Percentiles rank a stretch among this genome's conserved stretches.
Evolutionary conservation across 2,888 invertebrate species (phyloP).

Genomic region (Cheilosia scutellata): DNA sequence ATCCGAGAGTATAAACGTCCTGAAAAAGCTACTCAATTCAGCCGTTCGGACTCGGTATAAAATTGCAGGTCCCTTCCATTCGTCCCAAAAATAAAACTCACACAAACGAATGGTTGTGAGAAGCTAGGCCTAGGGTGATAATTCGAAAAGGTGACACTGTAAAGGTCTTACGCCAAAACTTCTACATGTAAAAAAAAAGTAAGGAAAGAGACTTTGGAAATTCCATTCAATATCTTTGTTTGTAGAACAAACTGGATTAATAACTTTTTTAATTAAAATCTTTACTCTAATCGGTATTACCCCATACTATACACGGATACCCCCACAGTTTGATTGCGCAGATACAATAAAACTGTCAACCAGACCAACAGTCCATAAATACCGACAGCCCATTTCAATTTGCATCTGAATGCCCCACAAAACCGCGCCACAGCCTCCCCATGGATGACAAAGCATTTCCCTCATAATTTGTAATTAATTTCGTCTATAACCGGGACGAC

Average conservation of each 20-base stretch:
- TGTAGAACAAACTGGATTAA: constrained; percentile 38
- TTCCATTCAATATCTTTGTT: too few relatives aligned
- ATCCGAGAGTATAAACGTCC: too few relatives aligned
- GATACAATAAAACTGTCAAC: constrained; percentile 58
- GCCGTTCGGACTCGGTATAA: too few relatives aligned
- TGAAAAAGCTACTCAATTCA: too few relatives aligned
- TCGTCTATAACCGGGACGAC: constrained; percentile 34
- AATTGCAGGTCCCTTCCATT: too few relatives aligned
- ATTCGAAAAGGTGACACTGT: too few relatives aligned
- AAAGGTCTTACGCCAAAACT: too few relatives aligned
- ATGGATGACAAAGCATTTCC: constrained; percentile 66
- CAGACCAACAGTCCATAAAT: constrained; percentile 18
- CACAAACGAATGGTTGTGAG: too few relatives aligned
- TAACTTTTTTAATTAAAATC: constrained; percentile 47
- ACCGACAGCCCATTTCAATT: constrained; percentile 43
- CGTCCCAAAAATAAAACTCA: too few relatives aligned
- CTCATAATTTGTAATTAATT: constrained; percentile 70
- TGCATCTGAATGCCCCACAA: constrained; percentile 66
- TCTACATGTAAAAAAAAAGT: too few relatives aligned
- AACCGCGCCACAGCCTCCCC: constrained; percentile 45
- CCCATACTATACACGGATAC: neutral
- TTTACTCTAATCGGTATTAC: constrained; percentile 5
- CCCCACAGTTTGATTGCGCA: neutral
- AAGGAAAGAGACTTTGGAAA: too few relatives aligned
- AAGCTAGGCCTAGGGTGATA: too few relatives aligned